phyloP scores from a whole-genome alignment of 2,888 invertebrate species.

The Tanypteryx hageni region DNA sequence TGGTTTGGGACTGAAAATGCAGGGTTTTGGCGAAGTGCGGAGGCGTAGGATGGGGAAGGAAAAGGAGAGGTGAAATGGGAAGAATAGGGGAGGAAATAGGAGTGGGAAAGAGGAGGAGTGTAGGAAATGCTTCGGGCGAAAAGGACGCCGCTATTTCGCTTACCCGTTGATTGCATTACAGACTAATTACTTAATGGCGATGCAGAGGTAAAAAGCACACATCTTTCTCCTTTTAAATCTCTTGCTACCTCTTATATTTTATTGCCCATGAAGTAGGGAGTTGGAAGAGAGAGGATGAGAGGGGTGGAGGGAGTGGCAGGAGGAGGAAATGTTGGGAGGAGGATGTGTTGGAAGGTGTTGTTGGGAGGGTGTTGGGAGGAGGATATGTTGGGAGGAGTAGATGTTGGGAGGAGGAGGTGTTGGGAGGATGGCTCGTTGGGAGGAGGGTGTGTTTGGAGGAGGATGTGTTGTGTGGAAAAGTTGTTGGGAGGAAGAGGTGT shows the following conservation, averaged over 20 bases:
- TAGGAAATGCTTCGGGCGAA: neutral
- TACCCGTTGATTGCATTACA: conserved; percentile 1
- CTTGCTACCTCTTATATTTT: neutral
- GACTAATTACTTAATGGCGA: conserved; percentile 46
- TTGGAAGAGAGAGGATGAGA: neutral
- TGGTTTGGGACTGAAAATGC: neutral
- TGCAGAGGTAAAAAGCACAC: neutral
- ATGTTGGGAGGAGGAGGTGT: no score
- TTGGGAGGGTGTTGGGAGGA: no score
- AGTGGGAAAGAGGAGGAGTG: neutral
- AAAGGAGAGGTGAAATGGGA: neutral
- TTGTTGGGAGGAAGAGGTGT: no score
- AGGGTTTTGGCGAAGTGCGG: neutral
- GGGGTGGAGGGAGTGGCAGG: neutral
- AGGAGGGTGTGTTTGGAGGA: no score
- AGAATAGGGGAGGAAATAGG: neutral
- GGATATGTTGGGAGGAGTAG: no score
- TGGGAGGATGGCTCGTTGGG: no score
- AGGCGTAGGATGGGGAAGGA: neutral
- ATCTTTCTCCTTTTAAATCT: no score
- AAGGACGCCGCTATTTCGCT: neutral
- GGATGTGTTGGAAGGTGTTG: no score
- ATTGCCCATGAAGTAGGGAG: neutral
- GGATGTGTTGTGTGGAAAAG: no score
- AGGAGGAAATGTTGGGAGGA: neutral